Base-by-base conservation (phyloP, 2,113 vertebrate genomes). In the Recurvirostra avosetta region DNA sequence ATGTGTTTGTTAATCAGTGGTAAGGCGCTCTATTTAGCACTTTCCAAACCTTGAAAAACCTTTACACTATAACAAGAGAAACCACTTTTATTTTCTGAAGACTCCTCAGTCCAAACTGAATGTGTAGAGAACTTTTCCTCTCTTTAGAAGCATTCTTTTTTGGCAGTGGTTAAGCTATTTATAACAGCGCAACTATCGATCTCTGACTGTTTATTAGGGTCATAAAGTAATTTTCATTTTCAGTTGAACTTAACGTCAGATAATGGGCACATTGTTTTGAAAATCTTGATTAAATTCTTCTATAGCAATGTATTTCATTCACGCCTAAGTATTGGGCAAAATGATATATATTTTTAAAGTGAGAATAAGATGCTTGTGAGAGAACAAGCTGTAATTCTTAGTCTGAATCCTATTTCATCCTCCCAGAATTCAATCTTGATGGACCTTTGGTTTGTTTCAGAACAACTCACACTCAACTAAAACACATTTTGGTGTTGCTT, bases 221-320 rank as follows among this genome's bases (percentile, higher is more conserved):
- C 92, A 92, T 94, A 95, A 97, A 94, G 61, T 95, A 88, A 94
- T 96, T 93, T 95, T 96, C 74, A 58, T 94, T 82, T 96, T 93
- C 73, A 68, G 88, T 95, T 94, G 92, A 97, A 83, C 6, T 5
- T 58, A 90, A 66, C 34, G 52, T 88, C 65, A 91, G 94, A 94
- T 94, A 94, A 90, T 78, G 55, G 30, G 47, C 26, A 79, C 43
- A 40, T 88, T 94, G 81, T 90, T 97, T 96, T 82, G 59, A 68
- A 96, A 94, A 76, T 76, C 55, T 93, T 81, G 62, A 86, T 94
- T 88, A 56, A 82, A 90, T 78, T 91, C n/a, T 85, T 85, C 80
- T 88, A 29, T 53, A 78, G 85, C 81, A 88, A 77, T 36, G 19
- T 81, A 53, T 88, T 94, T 93, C 12, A 20, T 80, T 94, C 78